These are phyloP conservation scores for Tympanuchus pallidicinctus DNA, from an alignment of 2,113 vertebrate genomes.

Conservation along the genomic window DNA sequence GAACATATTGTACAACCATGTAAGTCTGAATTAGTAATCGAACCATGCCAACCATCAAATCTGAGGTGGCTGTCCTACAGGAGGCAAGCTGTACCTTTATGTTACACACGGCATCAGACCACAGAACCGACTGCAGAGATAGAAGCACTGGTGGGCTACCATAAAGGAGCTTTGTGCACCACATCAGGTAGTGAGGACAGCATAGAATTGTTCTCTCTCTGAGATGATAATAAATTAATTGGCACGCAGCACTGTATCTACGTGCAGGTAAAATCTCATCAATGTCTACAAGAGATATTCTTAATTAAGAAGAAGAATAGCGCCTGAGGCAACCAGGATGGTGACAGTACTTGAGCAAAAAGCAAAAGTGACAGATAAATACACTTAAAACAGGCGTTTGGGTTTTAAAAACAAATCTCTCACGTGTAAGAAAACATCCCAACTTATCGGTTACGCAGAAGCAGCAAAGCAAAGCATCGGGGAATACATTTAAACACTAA, in stretches of 20 bases:
- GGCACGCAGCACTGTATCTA: background rate
- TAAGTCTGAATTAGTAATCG: background rate
- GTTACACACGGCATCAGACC: background rate
- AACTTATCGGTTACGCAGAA: background rate
- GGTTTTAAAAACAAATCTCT: no score
- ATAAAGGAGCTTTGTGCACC: background rate
- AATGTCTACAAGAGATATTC: background rate
- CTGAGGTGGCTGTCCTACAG: background rate
- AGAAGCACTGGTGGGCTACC: background rate
- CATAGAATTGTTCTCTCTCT: rapidly evolving
- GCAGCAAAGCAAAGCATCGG: background rate
- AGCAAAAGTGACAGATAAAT: background rate
- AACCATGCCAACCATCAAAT: background rate
- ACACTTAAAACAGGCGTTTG: background rate
- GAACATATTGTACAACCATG: background rate
- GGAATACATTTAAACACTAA: background rate
- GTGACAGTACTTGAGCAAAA: no score
- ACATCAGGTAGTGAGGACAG: background rate
- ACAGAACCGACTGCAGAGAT: background rate
- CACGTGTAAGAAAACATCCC: no score
- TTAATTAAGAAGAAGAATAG: background rate
- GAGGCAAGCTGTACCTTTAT: background rate
- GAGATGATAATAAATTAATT: background rate
- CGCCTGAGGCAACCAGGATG: background rate
- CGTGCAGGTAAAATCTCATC: background rate